Base-by-base conservation (phyloP, 64 coral and sea anemone genomes). In the Actinia equina region DNA sequence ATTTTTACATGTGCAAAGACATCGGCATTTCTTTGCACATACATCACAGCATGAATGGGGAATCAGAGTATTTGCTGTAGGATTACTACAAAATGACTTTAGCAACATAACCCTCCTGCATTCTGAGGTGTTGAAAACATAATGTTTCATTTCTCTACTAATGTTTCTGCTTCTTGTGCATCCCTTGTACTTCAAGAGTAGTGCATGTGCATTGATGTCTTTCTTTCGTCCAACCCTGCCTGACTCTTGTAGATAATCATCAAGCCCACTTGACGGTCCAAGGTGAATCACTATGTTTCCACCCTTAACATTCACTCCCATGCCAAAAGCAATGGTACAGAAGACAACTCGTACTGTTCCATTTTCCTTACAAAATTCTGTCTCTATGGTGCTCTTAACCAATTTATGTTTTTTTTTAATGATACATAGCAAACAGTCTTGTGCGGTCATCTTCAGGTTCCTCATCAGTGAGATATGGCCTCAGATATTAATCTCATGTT, bases 211-310 rank as follows among this genome's bases (percentile, higher is more conserved):
- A 77, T 60, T 81, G 55, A 55, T 62, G 9, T 52, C 65, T 42
- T 6, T 59, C 6, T 53, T 45, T 16, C 92, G 52, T n/a, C 95
- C 95, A 89, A 98, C 59, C 82, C 95, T 62, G n/a, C 92, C 95
- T 85, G 14, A 44, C 26, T 98, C 89, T 89, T 98, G 91, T 2
- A 98, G 22, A 44, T 94, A 98, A 51, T 94, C 91, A 67, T 91
- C 91, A 45, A 98, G 49, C 17, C 23, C 61, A 55, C 42, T 54
- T 17, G 95, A 98, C 7, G 95, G 95, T 0, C 92, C 95, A 45
- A 98, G 63, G 84, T 98, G 95, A 64, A 98, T 6, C 0, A 19
- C 92, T 25, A 94, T 6, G 16, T 93, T 77, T 26, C 69, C 69
- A 56, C 78, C 63, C 82, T 86, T 67, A 11, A 93, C 89, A 89